Percentiles rank a stretch among this genome's conserved stretches.
phyloP scores from a whole-genome alignment of 2,797 vertebrate species.

The Miichthys miiuy region DNA sequence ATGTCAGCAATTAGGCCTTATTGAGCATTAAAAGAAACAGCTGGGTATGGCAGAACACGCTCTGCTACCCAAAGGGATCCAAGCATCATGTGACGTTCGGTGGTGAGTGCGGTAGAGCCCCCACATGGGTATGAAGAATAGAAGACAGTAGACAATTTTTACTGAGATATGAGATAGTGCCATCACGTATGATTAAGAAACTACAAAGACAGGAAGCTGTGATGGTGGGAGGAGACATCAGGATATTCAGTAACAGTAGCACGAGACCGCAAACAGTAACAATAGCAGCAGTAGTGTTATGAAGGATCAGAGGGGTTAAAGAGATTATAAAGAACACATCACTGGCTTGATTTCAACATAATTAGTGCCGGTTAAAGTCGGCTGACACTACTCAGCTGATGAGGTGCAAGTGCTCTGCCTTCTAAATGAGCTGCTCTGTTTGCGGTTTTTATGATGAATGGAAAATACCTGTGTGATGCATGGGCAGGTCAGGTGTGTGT shows the following conservation, averaged over 20 bases:
- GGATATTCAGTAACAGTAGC: conserved; percentile 46
- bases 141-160: conserved; percentile 40
- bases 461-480: conserved; percentile 24
- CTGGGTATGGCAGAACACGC: conserved; percentile 22
- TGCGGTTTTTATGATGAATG: conserved; percentile 23
- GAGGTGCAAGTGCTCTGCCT: neutral
- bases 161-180: conserved; percentile 21
- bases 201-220: conserved; percentile 29
- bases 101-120: neutral
- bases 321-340: conserved; percentile 19
- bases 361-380: conserved; percentile 28
- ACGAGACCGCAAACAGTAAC: conserved; percentile 17
- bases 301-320: conserved; percentile 23
- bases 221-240: conserved; percentile 14
- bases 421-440: conserved; percentile 1
- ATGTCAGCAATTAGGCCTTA: conserved; percentile 15
- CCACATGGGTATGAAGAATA: conserved; percentile 8
- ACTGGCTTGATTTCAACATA: conserved; percentile 26
- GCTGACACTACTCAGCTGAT: conserved; percentile 14
- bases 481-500: neutral
- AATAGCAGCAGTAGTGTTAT: conserved; percentile 6
- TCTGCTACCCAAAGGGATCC: conserved; percentile 15
- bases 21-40: conserved; percentile 22
- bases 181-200: conserved; percentile 35
- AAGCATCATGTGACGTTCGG: conserved; percentile 21